A percentile compares a stretch with the other conserved stretches of the same genome.
Conservation (phyloP, 2,797 vertebrate species). For the Octomys mimax region DNA sequence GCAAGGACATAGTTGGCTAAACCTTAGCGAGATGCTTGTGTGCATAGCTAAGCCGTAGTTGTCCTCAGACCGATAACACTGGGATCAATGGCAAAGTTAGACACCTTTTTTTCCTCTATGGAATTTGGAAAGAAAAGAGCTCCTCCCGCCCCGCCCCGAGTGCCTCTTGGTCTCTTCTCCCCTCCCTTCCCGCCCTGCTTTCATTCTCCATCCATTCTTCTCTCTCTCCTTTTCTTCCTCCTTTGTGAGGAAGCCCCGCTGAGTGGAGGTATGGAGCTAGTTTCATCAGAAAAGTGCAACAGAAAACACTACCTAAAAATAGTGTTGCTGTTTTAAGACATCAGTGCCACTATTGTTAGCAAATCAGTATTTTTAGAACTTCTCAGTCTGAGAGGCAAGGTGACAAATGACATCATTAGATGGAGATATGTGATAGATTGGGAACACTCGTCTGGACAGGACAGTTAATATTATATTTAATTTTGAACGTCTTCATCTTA, state of each 20-base stretch:
- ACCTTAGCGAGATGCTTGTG: background rate
- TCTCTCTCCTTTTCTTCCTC: background rate
- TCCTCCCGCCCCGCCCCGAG: too few relatives aligned
- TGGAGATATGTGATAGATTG: background rate
- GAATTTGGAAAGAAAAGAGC: background rate
- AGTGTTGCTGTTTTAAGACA: constrained; percentile 20
- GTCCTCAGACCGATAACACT: background rate
- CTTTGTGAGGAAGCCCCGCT: constrained; percentile 79
- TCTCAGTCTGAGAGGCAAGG: constrained; percentile 27
- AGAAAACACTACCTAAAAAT: constrained; percentile 55
- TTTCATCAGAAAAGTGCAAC: constrained; percentile 68
- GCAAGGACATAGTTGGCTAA: background rate
- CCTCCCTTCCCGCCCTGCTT: background rate
- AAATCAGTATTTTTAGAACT: constrained; percentile 68
- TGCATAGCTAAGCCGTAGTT: background rate
- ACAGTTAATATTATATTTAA: constrained; percentile 50
- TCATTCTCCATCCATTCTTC: background rate
- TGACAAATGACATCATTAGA: background rate
- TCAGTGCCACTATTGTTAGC: constrained; percentile 63
- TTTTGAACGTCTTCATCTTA: constrained; percentile 47
- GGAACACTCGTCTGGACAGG: constrained; percentile 23
- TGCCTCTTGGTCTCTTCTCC: too few relatives aligned
- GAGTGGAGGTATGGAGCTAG: constrained; percentile 87
- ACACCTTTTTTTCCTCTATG: background rate
- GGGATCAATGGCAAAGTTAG: background rate